Evolutionary conservation across 2,888 invertebrate genomes (phyloP), one percentile per base, ranked within the genome.

Genomic region (Rhogogaster chlorosoma): DNA sequence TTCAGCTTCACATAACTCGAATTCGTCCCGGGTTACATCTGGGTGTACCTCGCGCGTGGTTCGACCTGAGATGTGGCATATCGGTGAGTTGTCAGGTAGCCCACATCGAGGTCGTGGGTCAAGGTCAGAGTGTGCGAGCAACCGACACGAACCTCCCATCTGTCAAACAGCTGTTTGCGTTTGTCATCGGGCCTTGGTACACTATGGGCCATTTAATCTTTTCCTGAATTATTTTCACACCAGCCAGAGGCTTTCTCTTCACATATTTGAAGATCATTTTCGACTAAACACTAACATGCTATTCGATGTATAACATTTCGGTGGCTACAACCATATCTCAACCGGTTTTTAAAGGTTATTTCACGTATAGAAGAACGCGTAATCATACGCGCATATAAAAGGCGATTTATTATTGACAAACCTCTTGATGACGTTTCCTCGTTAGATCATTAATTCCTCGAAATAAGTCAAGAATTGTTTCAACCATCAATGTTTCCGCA

Each of bases 91-190:
- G 88, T 90, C 88, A 88, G 83, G 88, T 88, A 86, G 86, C 87
- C 87, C 87, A 85, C 42, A 85, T 83, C 88, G 93, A 90, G 92
- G 90, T 92, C 91, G 90, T 90, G 91, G 93, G 93, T 93, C 93
- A 93, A 93, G 93, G 93, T 93, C 92, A 91, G 83, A 83, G 75
- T 70, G 57, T 77, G 70, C 49, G 78, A 83, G 70, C 86, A 49
- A 85, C 84, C 85, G 77, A 89, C 90, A 89, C 82, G 88, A 88
- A 89, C 89, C 83, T 90, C 89, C 90, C 92, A 92, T 91, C 92
- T 91, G 92, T 92, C 92, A 92, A 93, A 93, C 93, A 93, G 93
- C 93, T 93, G 93, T 92, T 92, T 89, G 90, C 89, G 87, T 89
- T 85, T 85, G 67, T 70, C 49, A 53, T 49, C 71, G 38, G 49